A percentile compares a stretch with the other conserved stretches of the same genome.
Evolutionary conservation across 2,113 vertebrate genomes (phyloP).

Genomic region (Corythornis madagascariensis): DNA sequence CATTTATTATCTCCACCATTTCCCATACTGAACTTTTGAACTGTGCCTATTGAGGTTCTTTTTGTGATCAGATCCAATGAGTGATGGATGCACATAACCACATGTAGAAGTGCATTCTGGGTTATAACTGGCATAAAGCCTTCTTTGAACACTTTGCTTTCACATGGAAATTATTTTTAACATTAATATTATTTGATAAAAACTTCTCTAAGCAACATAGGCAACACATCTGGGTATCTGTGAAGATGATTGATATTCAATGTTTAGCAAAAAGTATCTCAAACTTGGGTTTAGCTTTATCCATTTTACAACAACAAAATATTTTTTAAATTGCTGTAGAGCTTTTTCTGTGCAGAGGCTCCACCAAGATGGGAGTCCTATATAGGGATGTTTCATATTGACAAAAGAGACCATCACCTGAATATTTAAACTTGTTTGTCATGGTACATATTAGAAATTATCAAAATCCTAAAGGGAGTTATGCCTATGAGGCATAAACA

Average conservation of each 20-base stretch:
- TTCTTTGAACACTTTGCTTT: background rate
- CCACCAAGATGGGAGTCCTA: background rate
- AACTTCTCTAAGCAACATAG: background rate
- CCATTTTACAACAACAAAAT: background rate
- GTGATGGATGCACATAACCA: background rate
- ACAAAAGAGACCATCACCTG: background rate
- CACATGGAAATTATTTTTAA: background rate
- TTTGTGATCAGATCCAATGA: background rate
- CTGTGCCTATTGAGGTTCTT: background rate
- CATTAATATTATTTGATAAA: background rate
- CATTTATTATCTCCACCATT: background rate
- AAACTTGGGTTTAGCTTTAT: background rate
- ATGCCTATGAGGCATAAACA: background rate
- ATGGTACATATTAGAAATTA: background rate
- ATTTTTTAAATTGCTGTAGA: background rate
- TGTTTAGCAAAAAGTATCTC: background rate
- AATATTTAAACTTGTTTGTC: background rate
- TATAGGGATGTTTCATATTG: background rate
- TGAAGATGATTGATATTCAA: background rate
- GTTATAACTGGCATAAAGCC: background rate
- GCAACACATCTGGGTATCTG: background rate
- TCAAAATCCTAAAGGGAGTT: background rate
- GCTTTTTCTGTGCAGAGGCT: background rate
- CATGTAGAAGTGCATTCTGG: background rate
- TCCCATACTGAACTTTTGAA: background rate